A percentile compares a stretch with the other conserved stretches of the same genome.
Conservation (phyloP, 1,140 invertebrate species). For the Eriocheir sinensis region DNA sequence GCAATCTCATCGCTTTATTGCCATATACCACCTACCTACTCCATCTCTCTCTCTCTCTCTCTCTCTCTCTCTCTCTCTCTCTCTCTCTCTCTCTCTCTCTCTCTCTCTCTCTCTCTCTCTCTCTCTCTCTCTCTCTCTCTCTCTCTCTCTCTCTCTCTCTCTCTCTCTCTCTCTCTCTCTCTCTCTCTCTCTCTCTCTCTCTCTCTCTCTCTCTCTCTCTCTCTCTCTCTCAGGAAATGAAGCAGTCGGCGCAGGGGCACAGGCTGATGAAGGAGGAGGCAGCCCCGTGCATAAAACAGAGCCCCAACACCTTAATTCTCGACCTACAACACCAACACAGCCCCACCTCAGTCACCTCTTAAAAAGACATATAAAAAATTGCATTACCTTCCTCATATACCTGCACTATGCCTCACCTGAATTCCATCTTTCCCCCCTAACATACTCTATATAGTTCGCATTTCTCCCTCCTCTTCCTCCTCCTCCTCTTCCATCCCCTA, state of each 20-base stretch:
- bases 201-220: conserved; percentile 35
- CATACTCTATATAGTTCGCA: neutral
- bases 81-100: conserved; percentile 33
- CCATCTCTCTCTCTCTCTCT: conserved; percentile 30
- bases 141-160: conserved; percentile 16
- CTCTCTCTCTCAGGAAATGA: conserved; percentile 24
- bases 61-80: conserved; percentile 28
- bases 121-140: conserved; percentile 41
- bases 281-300: too few species aligned
- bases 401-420: neutral
- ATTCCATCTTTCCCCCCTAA: neutral
- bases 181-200: conserved; percentile 35
- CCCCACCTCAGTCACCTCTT: too few species aligned
- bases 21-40: neutral
- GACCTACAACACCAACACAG: too few species aligned
- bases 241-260: neutral
- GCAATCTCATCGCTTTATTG: neutral
- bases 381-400: neutral
- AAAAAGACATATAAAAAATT: too few species aligned
- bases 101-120: neutral
- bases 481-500: neutral
- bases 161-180: conserved; percentile 29
- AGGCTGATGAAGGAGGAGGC: too few species aligned
- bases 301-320: too few species aligned
- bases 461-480: neutral